Conservation (phyloP, 2,113 vertebrate genomes). For the Bos taurus region DNA sequence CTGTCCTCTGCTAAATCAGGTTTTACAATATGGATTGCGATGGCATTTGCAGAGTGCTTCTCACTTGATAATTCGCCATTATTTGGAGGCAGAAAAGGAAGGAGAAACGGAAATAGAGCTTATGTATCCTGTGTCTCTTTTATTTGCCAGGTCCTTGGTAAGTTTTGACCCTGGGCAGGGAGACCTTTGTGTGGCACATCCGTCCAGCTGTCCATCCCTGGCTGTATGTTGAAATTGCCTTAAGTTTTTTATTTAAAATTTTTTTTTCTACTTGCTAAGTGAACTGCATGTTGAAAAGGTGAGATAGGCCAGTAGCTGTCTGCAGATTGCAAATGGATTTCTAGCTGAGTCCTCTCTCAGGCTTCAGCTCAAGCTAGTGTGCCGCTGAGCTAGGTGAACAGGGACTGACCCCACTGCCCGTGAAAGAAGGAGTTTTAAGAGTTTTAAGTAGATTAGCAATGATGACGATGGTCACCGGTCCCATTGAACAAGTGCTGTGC, state of each 20-base stretch:
- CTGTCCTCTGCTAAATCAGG: background rate
- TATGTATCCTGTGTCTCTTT: background rate
- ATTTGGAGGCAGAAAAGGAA: background rate
- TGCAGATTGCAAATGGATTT: background rate
- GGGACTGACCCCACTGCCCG: background rate
- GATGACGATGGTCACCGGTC: background rate
- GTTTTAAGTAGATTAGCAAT: background rate
- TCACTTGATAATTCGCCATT: background rate
- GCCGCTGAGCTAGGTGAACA: background rate
- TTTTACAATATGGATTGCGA: background rate
- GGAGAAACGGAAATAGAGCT: background rate
- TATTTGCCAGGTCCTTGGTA: background rate
- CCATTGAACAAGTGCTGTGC: background rate
- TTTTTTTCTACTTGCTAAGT: background rate
- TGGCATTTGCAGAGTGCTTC: background rate
- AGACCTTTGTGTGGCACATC: background rate
- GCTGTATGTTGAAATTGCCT: background rate
- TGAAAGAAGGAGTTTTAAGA: background rate
- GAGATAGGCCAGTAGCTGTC: background rate
- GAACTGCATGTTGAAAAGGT: background rate
- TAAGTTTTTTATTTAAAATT: background rate
- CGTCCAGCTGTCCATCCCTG: background rate
- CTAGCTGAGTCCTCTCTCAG: background rate
- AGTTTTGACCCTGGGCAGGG: background rate
- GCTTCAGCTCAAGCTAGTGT: background rate